Evolutionary conservation across 2,113 vertebrate genomes (phyloP), one percentile per base, ranked within the genome.

Genomic region (Balaenoptera acutorostrata): DNA sequence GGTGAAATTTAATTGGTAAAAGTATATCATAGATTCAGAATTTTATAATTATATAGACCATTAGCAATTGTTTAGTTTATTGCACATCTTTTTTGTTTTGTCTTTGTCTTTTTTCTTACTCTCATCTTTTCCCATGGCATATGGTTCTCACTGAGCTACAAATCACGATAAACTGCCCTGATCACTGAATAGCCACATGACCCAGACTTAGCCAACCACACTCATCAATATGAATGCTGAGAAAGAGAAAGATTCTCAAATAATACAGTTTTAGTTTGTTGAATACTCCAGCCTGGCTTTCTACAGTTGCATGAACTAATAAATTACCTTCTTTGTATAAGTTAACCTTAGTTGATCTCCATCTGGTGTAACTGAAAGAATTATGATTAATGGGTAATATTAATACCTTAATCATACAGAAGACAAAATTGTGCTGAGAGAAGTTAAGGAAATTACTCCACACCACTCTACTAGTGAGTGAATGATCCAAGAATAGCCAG

Each of bases 241-340:
- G 41, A 90, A 6, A 72, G 27, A 93, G 4, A 77, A 74, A 94
- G 18, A n/a, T 6, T 57, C 23, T 10, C 27, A 14, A 14, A 21
- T 55, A 21, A 77, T 36, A 55, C 12, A 52, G 8, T 52, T 75
- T 96, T 59, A 59, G 13, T 41, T 61, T 68, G 41, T 33, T 78
- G 31, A 89, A 27, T 88, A 59, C 13, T 41, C 18, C 29, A 94
- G 23, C 11, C 8, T 72, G 49, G 59, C 18, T 83, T 90, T 92
- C 21, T 20, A 94, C 18, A 90, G 80, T 69, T 96, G 31, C 55
- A 80, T 68, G 33, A 74, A 69, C 33, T 78, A 91, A 97, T 49
- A 77, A 74, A 96, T 92, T 87, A 78, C 20, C n/a, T 95, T 87
- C 8, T 84, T 95, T 57, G 31, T 83, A 74, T 41, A 61, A 87